Evolutionary conservation across 2,888 invertebrate genomes (phyloP).

Genomic region (Hydraecia micacea): DNA sequence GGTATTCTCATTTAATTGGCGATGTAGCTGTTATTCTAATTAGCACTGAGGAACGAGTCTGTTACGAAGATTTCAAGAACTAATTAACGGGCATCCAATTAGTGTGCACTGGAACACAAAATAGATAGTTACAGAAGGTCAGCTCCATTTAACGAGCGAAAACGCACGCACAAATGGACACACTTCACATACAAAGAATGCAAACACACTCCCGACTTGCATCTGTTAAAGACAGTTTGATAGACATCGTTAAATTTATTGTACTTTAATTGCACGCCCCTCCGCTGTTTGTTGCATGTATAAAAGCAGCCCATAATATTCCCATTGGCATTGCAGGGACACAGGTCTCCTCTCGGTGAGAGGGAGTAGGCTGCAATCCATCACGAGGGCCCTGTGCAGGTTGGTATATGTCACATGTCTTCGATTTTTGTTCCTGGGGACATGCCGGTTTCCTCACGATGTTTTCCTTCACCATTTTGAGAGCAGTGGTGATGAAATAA

Average conservation of each 20-base stretch:
- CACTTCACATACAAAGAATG: not conserved
- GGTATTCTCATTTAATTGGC: constrained; percentile 60
- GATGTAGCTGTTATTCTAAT: constrained; percentile 65
- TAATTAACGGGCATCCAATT: constrained; percentile 68
- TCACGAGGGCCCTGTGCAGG: too few species aligned
- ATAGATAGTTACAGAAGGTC: not conserved
- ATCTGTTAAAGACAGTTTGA: not conserved
- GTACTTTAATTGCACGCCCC: too few species aligned
- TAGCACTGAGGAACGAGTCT: constrained; percentile 61
- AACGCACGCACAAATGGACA: not conserved
- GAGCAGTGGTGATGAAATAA: not conserved
- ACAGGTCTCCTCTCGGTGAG: not conserved
- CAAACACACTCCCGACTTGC: not conserved
- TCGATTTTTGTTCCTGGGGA: not conserved
- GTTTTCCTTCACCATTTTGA: not conserved
- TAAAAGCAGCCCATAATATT: not conserved
- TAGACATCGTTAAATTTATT: too few species aligned
- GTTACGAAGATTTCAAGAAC: constrained; percentile 68
- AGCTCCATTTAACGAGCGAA: not conserved
- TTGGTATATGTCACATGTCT: not conserved
- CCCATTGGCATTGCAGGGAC: too few species aligned
- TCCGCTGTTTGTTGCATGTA: too few species aligned
- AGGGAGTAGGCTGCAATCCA: too few species aligned
- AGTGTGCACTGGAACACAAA: constrained; percentile 37
- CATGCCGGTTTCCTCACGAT: not conserved